A percentile compares a stretch with the other conserved stretches of the same genome.
phyloP scores from a whole-genome alignment of 2,797 vertebrate genomes.

The Artibeus jamaicensis region DNA sequence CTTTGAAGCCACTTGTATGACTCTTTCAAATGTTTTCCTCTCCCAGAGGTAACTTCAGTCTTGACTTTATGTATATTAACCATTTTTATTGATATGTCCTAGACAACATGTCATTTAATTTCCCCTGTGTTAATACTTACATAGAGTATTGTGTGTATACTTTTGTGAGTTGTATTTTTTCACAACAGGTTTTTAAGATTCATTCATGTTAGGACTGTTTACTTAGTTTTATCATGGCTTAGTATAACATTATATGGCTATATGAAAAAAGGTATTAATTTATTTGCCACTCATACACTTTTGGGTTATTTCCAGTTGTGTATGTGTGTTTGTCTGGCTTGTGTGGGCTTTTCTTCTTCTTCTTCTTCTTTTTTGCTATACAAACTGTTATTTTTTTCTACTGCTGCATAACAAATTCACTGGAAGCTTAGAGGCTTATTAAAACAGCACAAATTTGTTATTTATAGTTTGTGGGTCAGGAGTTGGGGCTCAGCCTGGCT shows the following conservation, averaged over 20 bases:
- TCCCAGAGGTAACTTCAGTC: not conserved
- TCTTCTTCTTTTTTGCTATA: not conserved
- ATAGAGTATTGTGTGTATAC: not conserved
- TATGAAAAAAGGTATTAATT: not conserved
- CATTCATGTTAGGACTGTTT: not conserved
- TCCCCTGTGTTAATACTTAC: constrained; percentile 12
- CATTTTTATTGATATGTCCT: not conserved
- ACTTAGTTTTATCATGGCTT: not conserved
- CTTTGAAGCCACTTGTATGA: not conserved
- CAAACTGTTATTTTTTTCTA: not conserved
- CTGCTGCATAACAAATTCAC: not conserved
- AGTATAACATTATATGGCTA: not conserved
- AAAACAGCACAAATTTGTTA: not conserved
- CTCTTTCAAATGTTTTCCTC: not conserved
- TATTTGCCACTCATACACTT: not conserved
- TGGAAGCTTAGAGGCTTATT: not conserved
- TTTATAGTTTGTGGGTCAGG: not conserved
- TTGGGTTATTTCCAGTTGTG: not conserved
- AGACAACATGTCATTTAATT: not conserved
- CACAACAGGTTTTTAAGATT: not conserved
- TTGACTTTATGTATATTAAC: not conserved
- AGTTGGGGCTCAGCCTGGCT: not conserved
- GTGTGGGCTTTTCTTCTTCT: not conserved
- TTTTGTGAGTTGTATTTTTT: not conserved
- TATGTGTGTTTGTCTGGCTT: not conserved